A percentile compares a stretch with the other conserved stretches of the same genome.
phyloP scores from a whole-genome alignment of 2,113 vertebrate genomes.

The Hippocampus zosterae region DNA sequence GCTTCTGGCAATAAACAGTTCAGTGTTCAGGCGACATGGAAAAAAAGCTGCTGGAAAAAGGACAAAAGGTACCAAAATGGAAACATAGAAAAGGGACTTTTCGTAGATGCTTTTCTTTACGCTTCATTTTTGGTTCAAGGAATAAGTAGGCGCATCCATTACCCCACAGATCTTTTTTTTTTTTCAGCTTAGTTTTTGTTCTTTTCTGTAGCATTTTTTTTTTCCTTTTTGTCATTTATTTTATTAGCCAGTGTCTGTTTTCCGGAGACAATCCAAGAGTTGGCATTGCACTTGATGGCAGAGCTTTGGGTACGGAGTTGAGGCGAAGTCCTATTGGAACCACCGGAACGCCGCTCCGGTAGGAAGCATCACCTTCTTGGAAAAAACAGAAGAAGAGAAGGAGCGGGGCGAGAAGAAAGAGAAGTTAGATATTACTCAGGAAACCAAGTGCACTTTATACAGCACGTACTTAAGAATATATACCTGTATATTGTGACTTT shows the following conservation, averaged over 20 bases:
- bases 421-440: constrained; percentile 42
- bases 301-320: constrained; percentile 83
- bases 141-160: constrained; percentile 97
- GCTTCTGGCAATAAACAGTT: constrained; percentile 90
- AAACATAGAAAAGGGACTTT: constrained; percentile 98
- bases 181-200: constrained; percentile 41
- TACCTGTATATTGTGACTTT: not conserved
- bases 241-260: constrained; percentile 92
- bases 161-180: constrained; percentile 67
- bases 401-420: constrained; percentile 3
- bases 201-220: constrained; percentile 35
- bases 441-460: constrained; percentile 1
- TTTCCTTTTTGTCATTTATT: constrained; percentile 52
- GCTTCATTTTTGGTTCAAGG: constrained; percentile 97
- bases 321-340: constrained; percentile 93
- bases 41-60: constrained; percentile 72
- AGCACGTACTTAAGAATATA: not conserved
- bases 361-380: constrained; percentile 99
- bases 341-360: constrained; percentile 97
- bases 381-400: constrained; percentile 63
- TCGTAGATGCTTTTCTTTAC: constrained; percentile 83
- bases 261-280: constrained; percentile 91
- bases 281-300: constrained; percentile 98
- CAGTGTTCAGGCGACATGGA: constrained; percentile 80
- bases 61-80: constrained; percentile 84